Evolutionary conservation across 2,888 invertebrate species (phyloP).

Genomic region (Hermaeophaga mercurialis): DNA sequence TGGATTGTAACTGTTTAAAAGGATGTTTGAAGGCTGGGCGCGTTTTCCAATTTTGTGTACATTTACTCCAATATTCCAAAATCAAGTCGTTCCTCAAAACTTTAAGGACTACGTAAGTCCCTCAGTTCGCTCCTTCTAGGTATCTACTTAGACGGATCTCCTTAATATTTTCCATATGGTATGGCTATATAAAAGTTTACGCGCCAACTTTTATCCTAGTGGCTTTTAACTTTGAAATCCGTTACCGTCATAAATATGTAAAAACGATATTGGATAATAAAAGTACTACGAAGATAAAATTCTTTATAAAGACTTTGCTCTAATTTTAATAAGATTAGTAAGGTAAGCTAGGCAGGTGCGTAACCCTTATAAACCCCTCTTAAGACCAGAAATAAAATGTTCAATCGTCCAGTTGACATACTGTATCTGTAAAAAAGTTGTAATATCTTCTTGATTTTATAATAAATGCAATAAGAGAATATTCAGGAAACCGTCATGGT

Average conservation of each 20-base stretch:
- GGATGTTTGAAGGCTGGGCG: too few species aligned
- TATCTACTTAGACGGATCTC: slow-evolving; percentile 20
- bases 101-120: background rate
- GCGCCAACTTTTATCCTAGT: slow-evolving; percentile 34
- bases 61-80: background rate
- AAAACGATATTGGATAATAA: slow-evolving; percentile 37
- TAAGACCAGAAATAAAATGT: too few species aligned
- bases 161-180: slow-evolving; percentile 30
- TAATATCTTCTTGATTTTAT: too few species aligned
- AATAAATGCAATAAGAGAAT: too few species aligned
- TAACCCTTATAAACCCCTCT: too few species aligned
- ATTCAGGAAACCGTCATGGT: too few species aligned
- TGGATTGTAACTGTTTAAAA: too few species aligned
- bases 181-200: slow-evolving; percentile 34
- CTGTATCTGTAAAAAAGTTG: too few species aligned
- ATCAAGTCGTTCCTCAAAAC: background rate
- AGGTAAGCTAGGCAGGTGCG: slow-evolving; percentile 1
- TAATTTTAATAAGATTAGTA: slow-evolving; percentile 5
- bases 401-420: too few species aligned
- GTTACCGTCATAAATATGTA: slow-evolving; percentile 37
- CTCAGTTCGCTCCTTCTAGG: slow-evolving; percentile 1
- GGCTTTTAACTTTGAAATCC: slow-evolving; percentile 35
- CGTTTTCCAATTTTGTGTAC: background rate
- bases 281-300: slow-evolving; percentile 29
- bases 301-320: background rate